Evolutionary conservation across 2,888 invertebrate genomes (phyloP), one percentile per base, ranked within the genome.

Genomic region (Phortica magna): DNA sequence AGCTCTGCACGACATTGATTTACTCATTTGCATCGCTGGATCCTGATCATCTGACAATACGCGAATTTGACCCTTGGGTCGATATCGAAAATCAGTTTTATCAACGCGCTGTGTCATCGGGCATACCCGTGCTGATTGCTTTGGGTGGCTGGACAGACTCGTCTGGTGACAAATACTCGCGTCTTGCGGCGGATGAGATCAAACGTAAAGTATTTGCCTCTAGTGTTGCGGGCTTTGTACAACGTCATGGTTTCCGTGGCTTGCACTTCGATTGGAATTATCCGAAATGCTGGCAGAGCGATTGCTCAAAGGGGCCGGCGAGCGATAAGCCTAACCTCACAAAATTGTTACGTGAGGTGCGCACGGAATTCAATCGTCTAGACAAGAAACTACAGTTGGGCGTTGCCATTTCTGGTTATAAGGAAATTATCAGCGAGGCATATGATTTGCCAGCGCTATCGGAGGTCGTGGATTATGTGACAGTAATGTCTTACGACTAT

Each of bases 91-190:
- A 98, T 89, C 96, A 95, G 91, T 93, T 97, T 72, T 98, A 97
- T 89, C 94, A 95, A 83, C 93, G 98, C 80, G 94, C 96, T 1
- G 95, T 96, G 0, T 94, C 95, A 0, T 92, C 96, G 17, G 93
- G 93, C 76, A 93, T 94, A 81, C 92, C 92, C 0, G 95, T 96
- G 0, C 91, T 97, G 7, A 92, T 98, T 43, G 97, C 97, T 0
- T 91, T 98, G 74, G 98, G 98, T n/a, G 98, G 98, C 0, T 98
- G 98, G 98, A 97, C 97, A 0, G 98, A 98, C 91, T 98, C 97
- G 0, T 94, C 95, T 0, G 97, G 96, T 0, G 96, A 96, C 88
- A 97, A 97, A 90, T 97, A 97, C 88, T 96, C 97, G 0, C 94
- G 95, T 14, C 91, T 98, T 41, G 96, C 96, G 0, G 94, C 94